Evolutionary conservation across 2,888 invertebrate genomes (phyloP).

Genomic region (Digitonthophagus gazella): DNA sequence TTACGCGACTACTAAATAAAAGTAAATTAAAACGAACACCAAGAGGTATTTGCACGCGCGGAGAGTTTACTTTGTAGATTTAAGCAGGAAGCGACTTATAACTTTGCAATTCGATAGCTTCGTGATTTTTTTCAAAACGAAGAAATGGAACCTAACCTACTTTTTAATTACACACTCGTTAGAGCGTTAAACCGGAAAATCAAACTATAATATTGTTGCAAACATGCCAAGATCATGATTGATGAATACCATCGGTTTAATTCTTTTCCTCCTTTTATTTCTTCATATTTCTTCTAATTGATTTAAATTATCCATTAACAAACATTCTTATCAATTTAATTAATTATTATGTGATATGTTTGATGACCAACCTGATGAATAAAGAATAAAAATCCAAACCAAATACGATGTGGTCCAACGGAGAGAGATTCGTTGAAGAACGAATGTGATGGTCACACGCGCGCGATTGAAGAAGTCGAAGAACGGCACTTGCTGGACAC

Average conservation of each 20-base stretch:
- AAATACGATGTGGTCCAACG: too few species aligned
- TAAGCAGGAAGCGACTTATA: not conserved
- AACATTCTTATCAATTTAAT: not conserved
- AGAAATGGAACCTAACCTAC: not conserved
- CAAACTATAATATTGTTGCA: not conserved
- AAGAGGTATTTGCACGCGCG: too few species aligned
- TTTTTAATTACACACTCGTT: not conserved
- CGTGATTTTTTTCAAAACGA: not conserved
- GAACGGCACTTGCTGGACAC: not conserved
- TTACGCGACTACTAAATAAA: too few species aligned
- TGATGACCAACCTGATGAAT: too few species aligned
- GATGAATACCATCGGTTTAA: not conserved
- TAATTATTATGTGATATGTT: too few species aligned
- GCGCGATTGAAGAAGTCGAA: not conserved
- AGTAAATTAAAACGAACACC: too few species aligned
- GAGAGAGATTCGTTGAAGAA: too few species aligned
- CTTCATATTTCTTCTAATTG: not conserved
- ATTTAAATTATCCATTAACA: not conserved
- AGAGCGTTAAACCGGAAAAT: not conserved
- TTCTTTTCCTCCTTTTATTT: not conserved
- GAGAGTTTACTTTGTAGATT: too few species aligned
- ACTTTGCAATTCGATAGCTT: not conserved
- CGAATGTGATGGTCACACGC: too few species aligned
- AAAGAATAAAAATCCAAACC: too few species aligned
- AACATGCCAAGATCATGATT: not conserved